Evolutionary conservation across 2,888 invertebrate genomes (phyloP).

Genomic region (Seira musarum): DNA sequence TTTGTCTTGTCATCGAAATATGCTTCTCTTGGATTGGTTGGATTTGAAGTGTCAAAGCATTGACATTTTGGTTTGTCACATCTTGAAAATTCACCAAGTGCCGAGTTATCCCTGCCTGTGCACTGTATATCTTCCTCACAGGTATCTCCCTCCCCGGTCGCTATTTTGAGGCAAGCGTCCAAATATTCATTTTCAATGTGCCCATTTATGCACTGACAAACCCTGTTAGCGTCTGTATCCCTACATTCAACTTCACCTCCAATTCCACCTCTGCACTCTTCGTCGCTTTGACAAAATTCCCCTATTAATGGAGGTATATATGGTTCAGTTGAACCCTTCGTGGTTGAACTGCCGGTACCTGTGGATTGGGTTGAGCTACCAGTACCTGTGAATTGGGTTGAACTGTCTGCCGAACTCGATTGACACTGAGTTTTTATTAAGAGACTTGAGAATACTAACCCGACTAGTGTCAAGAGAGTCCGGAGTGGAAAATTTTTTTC

Average conservation of each 20-base stretch:
- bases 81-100: slow-evolving; percentile 20
- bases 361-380: too few species aligned
- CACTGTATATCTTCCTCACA: slow-evolving; percentile 22
- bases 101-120: background rate
- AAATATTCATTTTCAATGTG: background rate
- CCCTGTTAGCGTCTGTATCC: background rate
- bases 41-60: slow-evolving; percentile 28
- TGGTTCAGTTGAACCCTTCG: too few species aligned
- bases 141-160: background rate
- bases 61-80: slow-evolving; percentile 15
- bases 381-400: too few species aligned
- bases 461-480: too few species aligned
- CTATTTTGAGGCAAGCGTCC: slow-evolving; percentile 20
- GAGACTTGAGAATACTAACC: too few species aligned
- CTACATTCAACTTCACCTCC: slow-evolving; percentile 8
- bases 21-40: background rate
- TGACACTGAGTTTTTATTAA: too few species aligned
- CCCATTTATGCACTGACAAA: slow-evolving; percentile 18
- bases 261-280: slow-evolving; percentile 5
- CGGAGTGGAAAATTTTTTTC: too few species aligned
- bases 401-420: too few species aligned
- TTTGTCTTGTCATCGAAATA: background rate
- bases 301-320: background rate
- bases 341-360: too few species aligned
- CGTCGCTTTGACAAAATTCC: background rate